phyloP scores from a whole-genome alignment of 1,140 invertebrate genomes.

The Ectropis grisescens region DNA sequence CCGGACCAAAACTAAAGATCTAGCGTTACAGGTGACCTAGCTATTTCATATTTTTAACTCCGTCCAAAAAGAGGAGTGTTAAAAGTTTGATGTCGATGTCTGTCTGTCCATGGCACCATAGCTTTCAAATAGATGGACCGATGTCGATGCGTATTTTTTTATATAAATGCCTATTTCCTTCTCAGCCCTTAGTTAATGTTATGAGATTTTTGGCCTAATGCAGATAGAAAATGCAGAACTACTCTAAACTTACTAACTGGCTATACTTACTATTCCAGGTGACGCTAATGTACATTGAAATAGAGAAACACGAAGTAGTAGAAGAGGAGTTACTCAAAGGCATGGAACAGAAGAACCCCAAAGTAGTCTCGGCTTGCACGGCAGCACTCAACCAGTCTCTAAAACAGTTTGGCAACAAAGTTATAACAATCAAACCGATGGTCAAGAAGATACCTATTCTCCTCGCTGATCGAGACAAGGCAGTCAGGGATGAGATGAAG shows the following conservation, averaged over 20 bases:
- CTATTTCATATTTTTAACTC: constrained; percentile 1
- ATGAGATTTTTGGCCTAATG: too few relatives aligned
- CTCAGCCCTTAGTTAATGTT: too few relatives aligned
- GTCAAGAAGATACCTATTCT: constrained; percentile 89
- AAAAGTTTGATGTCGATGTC: too few relatives aligned
- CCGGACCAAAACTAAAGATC: constrained; percentile 92
- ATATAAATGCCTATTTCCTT: too few relatives aligned
- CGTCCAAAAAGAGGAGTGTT: too few relatives aligned
- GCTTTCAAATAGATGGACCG: too few relatives aligned
- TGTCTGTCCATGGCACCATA: too few relatives aligned
- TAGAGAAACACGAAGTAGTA: constrained; percentile 93
- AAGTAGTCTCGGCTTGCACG: constrained; percentile 91
- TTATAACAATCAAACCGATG: constrained; percentile 89
- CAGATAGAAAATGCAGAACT: too few relatives aligned
- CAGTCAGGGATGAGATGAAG: constrained; percentile 92
- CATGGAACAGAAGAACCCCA: constrained; percentile 95
- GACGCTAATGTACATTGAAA: constrained; percentile 94
- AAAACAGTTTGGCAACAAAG: constrained; percentile 92
- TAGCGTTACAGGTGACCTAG: constrained; percentile 81
- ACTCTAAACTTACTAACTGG: too few relatives aligned
- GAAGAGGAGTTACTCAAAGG: constrained; percentile 94
- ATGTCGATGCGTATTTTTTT: too few relatives aligned
- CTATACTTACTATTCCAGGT: too few relatives aligned
- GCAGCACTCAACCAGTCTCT: constrained; percentile 81
- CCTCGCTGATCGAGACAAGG: constrained; percentile 93